phyloP scores from a whole-genome alignment of 2,113 vertebrate genomes.

The Turdus rufiventris region DNA sequence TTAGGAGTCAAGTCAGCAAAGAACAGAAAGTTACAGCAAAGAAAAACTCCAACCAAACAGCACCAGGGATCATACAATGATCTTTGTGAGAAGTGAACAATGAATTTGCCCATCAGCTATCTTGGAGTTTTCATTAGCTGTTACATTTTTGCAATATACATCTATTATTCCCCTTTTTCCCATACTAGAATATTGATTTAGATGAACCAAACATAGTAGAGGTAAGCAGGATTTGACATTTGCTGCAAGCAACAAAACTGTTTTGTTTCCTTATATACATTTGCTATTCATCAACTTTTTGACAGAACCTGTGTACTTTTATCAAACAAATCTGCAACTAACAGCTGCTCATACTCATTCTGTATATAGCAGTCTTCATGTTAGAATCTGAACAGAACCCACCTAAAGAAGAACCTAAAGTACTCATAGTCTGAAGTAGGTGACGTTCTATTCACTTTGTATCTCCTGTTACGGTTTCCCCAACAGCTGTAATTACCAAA shows the following conservation, averaged over 20 bases:
- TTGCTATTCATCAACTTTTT: background rate
- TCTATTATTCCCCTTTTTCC: background rate
- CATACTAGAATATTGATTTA: background rate
- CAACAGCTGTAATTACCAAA: background rate
- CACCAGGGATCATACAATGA: background rate
- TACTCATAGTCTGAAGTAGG: background rate
- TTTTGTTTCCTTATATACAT: background rate
- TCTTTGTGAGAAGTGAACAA: background rate
- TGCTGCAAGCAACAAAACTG: background rate
- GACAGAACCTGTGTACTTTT: background rate
- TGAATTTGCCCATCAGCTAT: background rate
- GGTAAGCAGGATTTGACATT: background rate
- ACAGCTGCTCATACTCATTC: background rate
- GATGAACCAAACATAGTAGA: background rate
- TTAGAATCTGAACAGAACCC: background rate
- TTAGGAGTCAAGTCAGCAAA: slow-evolving; percentile 35
- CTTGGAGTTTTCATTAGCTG: background rate
- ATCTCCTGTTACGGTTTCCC: background rate
- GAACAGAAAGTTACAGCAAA: slow-evolving; percentile 51
- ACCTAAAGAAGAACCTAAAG: background rate
- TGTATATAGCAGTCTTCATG: background rate
- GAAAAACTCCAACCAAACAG: background rate
- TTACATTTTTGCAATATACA: accelerated
- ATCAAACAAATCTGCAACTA: background rate
- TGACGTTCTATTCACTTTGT: background rate